A percentile compares a stretch with the other conserved stretches of the same genome.
Evolutionary conservation across 2,797 vertebrate species (phyloP).

Genomic region (Okamejei kenojei): DNA sequence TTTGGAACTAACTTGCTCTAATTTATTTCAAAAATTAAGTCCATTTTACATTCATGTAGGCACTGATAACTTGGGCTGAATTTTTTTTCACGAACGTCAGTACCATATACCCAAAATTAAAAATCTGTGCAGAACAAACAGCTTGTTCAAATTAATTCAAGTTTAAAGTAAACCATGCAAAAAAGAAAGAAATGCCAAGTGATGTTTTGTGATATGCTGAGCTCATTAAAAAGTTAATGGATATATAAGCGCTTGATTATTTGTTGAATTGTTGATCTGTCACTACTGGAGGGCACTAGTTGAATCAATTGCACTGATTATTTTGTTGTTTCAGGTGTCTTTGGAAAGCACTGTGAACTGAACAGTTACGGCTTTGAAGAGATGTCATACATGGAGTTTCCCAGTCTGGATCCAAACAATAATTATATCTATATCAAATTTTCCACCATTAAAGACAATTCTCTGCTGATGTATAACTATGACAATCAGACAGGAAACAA

Average conservation of each 20-base stretch:
- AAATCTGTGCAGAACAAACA: background rate
- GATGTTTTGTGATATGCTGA: background rate
- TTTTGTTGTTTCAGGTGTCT: slow-evolving; percentile 70
- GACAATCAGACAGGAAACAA: slow-evolving; percentile 93
- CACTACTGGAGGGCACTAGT: background rate
- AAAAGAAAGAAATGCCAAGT: too few relatives aligned
- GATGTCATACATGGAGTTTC: slow-evolving; percentile 95
- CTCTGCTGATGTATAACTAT: slow-evolving; percentile 88
- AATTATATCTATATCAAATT: slow-evolving; percentile 98
- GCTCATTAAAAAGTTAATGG: background rate
- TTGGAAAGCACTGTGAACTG: slow-evolving; percentile 94
- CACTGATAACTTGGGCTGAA: background rate
- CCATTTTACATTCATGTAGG: background rate
- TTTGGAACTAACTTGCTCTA: background rate
- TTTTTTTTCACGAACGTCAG: background rate
- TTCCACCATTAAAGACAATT: slow-evolving; percentile 79
- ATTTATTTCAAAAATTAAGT: background rate
- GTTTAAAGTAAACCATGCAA: background rate
- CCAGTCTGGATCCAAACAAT: slow-evolving; percentile 92
- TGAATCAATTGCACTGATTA: background rate
- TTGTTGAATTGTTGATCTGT: background rate
- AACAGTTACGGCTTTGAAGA: slow-evolving; percentile 97
- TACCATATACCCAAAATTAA: background rate
- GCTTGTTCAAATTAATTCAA: background rate
- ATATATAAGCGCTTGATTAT: slow-evolving; percentile 37